phyloP scores from a whole-genome alignment of 1,140 invertebrate genomes.

The Mactra quadrangularis region DNA sequence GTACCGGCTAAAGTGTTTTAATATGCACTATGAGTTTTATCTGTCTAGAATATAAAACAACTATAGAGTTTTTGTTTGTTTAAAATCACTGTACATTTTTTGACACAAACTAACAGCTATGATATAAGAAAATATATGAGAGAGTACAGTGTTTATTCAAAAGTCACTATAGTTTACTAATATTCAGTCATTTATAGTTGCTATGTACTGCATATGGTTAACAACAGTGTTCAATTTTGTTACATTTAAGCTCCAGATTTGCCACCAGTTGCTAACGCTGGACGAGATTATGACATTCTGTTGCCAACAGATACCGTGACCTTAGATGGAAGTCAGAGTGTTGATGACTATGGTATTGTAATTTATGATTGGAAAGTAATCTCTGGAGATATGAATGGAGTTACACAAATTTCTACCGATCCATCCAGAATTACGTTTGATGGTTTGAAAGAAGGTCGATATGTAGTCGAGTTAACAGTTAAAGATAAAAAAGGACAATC shows the following conservation, averaged over 20 bases:
- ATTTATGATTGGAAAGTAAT: constrained; percentile 13
- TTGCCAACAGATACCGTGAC: constrained; percentile 43
- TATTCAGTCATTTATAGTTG: too few species aligned
- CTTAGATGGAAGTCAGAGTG: constrained; percentile 40
- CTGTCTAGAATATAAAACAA: too few species aligned
- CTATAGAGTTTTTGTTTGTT: too few species aligned
- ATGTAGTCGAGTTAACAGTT: constrained; percentile 8
- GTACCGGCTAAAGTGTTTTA: too few species aligned
- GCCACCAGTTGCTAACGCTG: constrained; percentile 42
- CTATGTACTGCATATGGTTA: too few species aligned
- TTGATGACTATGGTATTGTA: constrained; percentile 30
- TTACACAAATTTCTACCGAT: not conserved
- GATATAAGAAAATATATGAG: too few species aligned
- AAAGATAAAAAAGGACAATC: constrained; percentile 9
- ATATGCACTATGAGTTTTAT: too few species aligned
- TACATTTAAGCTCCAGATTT: not conserved
- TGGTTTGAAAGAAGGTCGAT: constrained; percentile 25
- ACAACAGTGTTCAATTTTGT: too few species aligned
- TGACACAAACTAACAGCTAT: too few species aligned
- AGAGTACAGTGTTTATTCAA: too few species aligned
- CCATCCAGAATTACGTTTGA: not conserved
- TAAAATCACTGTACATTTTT: too few species aligned
- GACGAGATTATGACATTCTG: constrained; percentile 31
- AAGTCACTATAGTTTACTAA: too few species aligned
- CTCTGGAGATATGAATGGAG: not conserved